These are phyloP conservation scores for Norana najaformis DNA, from an alignment of 2,888 invertebrate species.

Conservation along the genomic window DNA sequence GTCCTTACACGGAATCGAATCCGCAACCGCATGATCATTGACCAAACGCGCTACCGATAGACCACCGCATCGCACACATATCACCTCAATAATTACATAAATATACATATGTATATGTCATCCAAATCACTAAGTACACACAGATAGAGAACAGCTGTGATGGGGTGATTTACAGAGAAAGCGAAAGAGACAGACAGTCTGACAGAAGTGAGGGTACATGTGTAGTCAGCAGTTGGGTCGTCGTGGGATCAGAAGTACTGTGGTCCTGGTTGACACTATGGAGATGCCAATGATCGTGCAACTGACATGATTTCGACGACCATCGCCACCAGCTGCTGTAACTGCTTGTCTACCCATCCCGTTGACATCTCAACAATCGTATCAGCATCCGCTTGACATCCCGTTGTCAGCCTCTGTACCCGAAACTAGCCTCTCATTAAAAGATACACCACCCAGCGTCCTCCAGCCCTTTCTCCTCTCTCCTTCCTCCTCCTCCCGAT, in stretches of 20 bases:
- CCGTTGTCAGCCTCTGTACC: neutral
- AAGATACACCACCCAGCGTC: neutral
- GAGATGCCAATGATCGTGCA: neutral
- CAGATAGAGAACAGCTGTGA: neutral
- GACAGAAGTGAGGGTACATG: neutral
- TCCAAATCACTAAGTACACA: no score
- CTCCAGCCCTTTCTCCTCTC: neutral
- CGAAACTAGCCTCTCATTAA: constrained; percentile 5
- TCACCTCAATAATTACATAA: no score
- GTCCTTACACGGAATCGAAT: no score
- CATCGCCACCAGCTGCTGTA: neutral
- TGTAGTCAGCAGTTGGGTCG: neutral
- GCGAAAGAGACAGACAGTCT: neutral
- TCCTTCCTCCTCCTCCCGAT: neutral
- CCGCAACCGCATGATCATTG: no score
- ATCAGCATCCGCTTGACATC: neutral
- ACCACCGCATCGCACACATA: no score
- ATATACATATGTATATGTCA: no score
- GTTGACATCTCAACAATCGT: constrained; percentile 21
- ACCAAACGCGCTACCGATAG: no score
- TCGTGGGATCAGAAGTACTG: neutral
- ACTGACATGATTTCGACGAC: neutral
- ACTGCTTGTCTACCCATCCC: neutral
- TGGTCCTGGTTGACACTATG: neutral
- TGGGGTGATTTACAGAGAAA: neutral